Percentiles rank a stretch among this genome's conserved stretches.
Evolutionary conservation across 2,113 vertebrate species (phyloP).

Genomic region (human (Homo sapiens)): DNA sequence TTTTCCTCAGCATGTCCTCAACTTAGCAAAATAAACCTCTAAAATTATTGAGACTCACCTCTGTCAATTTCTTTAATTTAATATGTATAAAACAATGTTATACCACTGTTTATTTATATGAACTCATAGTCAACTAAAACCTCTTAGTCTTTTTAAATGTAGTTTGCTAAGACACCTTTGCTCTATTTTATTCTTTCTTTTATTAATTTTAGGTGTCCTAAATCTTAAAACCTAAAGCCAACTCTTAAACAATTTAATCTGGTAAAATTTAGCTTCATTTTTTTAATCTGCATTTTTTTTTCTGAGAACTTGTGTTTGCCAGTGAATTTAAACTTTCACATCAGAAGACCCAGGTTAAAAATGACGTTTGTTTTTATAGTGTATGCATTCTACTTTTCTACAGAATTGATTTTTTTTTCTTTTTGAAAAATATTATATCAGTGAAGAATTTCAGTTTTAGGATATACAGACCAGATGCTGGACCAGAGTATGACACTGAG

Average conservation of each 20-base stretch:
- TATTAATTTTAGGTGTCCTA: not conserved
- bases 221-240: not conserved
- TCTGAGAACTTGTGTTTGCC: not conserved
- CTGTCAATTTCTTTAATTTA: no score
- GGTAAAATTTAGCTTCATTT: not conserved
- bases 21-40: no score
- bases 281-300: not conserved
- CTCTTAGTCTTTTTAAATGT: not conserved
- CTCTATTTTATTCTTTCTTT: not conserved
- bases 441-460: not conserved
- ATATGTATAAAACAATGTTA: no score
- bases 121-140: not conserved
- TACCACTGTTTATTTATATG: not conserved
- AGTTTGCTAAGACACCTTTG: not conserved
- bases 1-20: no score
- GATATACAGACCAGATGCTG: not conserved
- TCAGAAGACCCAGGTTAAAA: not conserved
- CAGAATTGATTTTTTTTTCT: not conserved
- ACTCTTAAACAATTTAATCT: not conserved
- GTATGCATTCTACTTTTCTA: not conserved
- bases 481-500: fast-evolving
- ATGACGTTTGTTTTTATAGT: not conserved
- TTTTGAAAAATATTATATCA: not conserved
- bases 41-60: no score
- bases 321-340: not conserved